These are phyloP conservation scores for Melikaiella ostensackeni DNA, from an alignment of 2,888 invertebrate genomes.

Conservation along the genomic window DNA sequence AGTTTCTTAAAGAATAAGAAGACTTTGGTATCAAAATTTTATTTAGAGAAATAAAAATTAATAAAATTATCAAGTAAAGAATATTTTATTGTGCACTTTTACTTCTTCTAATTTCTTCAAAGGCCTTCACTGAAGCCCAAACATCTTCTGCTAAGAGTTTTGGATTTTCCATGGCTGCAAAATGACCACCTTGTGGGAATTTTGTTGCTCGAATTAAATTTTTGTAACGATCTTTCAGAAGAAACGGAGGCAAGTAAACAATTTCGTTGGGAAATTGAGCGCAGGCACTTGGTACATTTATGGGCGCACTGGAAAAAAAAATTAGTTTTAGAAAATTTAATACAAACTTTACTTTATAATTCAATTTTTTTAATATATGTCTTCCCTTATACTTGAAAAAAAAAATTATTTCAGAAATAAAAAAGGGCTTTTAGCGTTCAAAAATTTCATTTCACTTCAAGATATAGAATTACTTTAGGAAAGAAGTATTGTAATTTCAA, in stretches of 20 bases:
- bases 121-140: slow-evolving; percentile 54
- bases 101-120: slow-evolving; percentile 13
- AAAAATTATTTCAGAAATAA: background rate
- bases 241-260: slow-evolving; percentile 57
- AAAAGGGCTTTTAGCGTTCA: too few species aligned
- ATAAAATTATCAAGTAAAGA: background rate
- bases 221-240: slow-evolving; percentile 64
- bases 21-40: background rate
- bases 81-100: slow-evolving; percentile 9
- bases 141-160: slow-evolving; percentile 70
- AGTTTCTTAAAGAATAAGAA: background rate
- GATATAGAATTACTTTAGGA: too few species aligned
- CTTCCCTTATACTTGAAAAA: too few species aligned
- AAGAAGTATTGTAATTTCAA: too few species aligned
- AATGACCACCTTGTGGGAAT: slow-evolving; percentile 72
- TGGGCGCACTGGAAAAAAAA: slow-evolving; percentile 48
- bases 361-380: background rate
- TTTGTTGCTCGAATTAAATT: slow-evolving; percentile 69
- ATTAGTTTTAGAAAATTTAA: background rate
- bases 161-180: slow-evolving; percentile 72
- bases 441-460: too few species aligned
- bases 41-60: background rate
- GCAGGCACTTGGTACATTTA: slow-evolving; percentile 68
- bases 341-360: background rate
- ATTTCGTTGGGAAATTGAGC: slow-evolving; percentile 71